Evolutionary conservation across 2,888 invertebrate species (phyloP), one percentile per base, ranked within the genome.

Genomic region (Synergus japonicus): DNA sequence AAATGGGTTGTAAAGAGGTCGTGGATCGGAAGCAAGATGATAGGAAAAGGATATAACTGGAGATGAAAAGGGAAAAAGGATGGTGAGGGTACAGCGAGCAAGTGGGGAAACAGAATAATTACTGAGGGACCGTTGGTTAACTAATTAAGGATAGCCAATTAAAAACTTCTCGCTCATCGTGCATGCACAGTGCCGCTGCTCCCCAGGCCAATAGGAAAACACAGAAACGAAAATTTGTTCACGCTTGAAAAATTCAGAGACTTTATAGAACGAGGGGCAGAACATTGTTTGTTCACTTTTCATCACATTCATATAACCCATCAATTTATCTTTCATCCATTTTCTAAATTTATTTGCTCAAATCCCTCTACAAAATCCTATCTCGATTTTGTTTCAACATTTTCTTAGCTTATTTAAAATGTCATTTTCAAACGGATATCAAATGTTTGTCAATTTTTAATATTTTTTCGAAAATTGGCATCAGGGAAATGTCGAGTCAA

Each of bases 71-170:
- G 79, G 82, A 29, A 82, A 43, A 82, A 49, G 77, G 41, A 73
- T 67, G 76, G 82, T 76, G 77, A 78, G 79, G 76, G 79, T 80
- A 82, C 79, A 80, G 81, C 76, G 80, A 81, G 83, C 82, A 79
- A 78, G 84, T 85, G 85, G 88, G 87, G 88, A 90, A 90, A 90
- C 89, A 87, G 91, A 90, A 91, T 91, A 91, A 92, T 91, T 91
- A 90, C 90, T 87, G 88, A 87, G 89, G 88, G 88, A 88, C 89
- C 83, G 88, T 88, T 89, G 87, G 90, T 90, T 91, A 90, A 90
- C 91, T 91, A 92, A 92, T 92, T 91, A 91, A 90, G 89, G 90
- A 89, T 89, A 86, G 89, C 91, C 92, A 92, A 92, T 92, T 92
- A 92, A 91, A 92, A 92, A 92, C 89, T 92, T 92, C 88, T 87